Evolutionary conservation across 2,113 vertebrate genomes (phyloP), one percentile per base, ranked within the genome.

Genomic region (Nicator chloris): DNA sequence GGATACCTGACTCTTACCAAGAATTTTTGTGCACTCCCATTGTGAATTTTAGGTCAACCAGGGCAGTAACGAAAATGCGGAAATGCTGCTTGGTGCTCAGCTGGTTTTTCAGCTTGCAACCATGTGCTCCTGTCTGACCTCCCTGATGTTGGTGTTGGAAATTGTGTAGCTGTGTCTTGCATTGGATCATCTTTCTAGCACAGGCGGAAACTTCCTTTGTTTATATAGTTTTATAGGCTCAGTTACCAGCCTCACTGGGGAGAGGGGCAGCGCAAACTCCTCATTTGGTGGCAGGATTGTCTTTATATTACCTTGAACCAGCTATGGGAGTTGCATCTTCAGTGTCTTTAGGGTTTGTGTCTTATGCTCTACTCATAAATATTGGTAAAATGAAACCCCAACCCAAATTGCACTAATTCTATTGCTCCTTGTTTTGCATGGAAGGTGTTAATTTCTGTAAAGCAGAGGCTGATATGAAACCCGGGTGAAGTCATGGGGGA

Each of bases 211-310:
- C 21, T 23, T 56, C 4, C 1, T 76, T 60, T 37, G 7, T 76
- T 71, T 5, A 5, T 72, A 0, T 14, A 10, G 18, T 45, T 86
- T 65, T n/a, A 24, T 28, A 26, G 37, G 28, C 24, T 71, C 28
- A 44, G 4, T 60, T 69, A 6, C 27, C n/a, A 53, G 28, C 8
- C 66, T 65, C 26, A 33, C 0, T 1, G 2, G 8, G 28, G 30
- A 89, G 42, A 49, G 53, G 12, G 37, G 17, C 47, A 60, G 35
- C n/a, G 49, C 0, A 0, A 51, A 11, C 30, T 73, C 27, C 5
- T 68, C 31, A 31, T 71, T 22, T 40, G 23, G 20, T 69, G 51
- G n/a, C 45, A 66, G 18, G 13, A 1, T 80, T 5, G 6, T 70
- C 45, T 88, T 85, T 30, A 0, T 57, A 7, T 77, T 63, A 30